Evolutionary conservation across 2,888 invertebrate genomes (phyloP).

Genomic region (Lasioglossum pauxillum): DNA sequence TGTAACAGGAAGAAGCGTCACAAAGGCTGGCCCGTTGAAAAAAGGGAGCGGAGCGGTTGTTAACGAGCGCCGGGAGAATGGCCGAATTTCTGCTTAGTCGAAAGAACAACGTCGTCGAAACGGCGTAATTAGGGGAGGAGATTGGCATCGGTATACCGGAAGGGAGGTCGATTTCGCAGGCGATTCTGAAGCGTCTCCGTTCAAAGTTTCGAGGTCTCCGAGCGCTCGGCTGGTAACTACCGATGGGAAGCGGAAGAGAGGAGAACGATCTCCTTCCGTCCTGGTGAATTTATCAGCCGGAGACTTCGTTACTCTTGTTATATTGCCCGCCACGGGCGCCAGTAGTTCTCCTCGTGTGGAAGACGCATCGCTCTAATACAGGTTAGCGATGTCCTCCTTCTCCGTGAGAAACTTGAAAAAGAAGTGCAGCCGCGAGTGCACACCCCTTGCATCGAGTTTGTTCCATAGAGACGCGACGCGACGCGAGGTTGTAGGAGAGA

Average conservation of each 20-base stretch:
- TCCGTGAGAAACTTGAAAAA: slow-evolving; percentile 30
- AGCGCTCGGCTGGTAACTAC: slow-evolving; percentile 33
- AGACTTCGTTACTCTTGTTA: slow-evolving; percentile 67
- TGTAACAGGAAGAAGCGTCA: slow-evolving; percentile 10
- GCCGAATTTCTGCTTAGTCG: slow-evolving; percentile 63
- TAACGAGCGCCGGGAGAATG: slow-evolving; percentile 67
- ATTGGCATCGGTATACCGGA: slow-evolving; percentile 58
- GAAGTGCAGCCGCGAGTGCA: slow-evolving; percentile 12
- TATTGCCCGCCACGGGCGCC: slow-evolving; percentile 39
- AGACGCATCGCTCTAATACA: slow-evolving; percentile 53
- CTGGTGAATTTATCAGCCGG: slow-evolving; percentile 61
- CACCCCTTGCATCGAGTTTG: slow-evolving; percentile 20
- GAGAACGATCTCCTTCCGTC: slow-evolving; percentile 48
- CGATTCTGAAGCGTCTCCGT: slow-evolving; percentile 60
- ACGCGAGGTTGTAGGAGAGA: too few species aligned
- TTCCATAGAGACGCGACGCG: background rate
- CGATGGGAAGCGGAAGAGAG: slow-evolving; percentile 48
- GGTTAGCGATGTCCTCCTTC: slow-evolving; percentile 4
- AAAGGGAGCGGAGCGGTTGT: background rate
- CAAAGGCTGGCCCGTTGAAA: slow-evolving; percentile 3
- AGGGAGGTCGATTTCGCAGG: slow-evolving; percentile 68
- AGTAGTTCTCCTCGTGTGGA: slow-evolving; percentile 49
- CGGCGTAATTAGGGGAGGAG: slow-evolving; percentile 71
- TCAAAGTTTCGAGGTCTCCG: slow-evolving; percentile 62
- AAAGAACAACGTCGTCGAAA: slow-evolving; percentile 49